A percentile compares a stretch with the other conserved stretches of the same genome.
phyloP scores from a whole-genome alignment of 1,140 invertebrate genomes.

The Drosophila arizonae region DNA sequence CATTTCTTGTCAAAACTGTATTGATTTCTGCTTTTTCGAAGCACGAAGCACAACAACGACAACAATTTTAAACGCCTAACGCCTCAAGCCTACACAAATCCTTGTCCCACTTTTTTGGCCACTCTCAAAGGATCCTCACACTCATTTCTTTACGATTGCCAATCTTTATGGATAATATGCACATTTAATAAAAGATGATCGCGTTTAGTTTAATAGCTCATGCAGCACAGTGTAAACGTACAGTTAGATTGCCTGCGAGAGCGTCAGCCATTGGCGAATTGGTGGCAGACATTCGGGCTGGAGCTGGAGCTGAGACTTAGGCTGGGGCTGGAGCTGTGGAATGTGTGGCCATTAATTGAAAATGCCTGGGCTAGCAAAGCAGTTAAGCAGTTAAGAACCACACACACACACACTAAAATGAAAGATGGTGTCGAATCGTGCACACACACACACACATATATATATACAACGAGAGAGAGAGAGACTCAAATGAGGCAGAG shows the following conservation, averaged over 20 bases:
- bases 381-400: slow-evolving; percentile 45
- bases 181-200: background rate
- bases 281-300: slow-evolving; percentile 1
- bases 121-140: too few relatives aligned
- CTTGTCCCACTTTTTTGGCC: too few relatives aligned
- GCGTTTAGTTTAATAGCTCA: background rate
- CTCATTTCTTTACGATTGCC: too few relatives aligned
- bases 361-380: slow-evolving; percentile 55
- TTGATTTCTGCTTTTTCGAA: too few relatives aligned
- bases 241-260: slow-evolving; percentile 27
- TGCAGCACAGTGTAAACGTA: slow-evolving; percentile 17
- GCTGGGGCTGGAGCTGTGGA: slow-evolving; percentile 38
- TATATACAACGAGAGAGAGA: background rate
- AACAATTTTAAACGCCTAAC: too few relatives aligned
- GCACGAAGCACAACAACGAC: too few relatives aligned
- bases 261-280: slow-evolving; percentile 67
- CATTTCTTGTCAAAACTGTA: too few relatives aligned
- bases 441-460: slow-evolving; percentile 43
- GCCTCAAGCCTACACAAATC: too few relatives aligned
- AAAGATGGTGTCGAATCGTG: slow-evolving; percentile 80
- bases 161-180: background rate
- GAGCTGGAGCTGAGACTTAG: background rate
- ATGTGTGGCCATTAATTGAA: slow-evolving; percentile 81
- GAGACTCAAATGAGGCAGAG: slow-evolving; percentile 2
- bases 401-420: slow-evolving; percentile 58